Evolutionary conservation across 2,888 invertebrate genomes (phyloP).

Genomic region (Gari tellinella): DNA sequence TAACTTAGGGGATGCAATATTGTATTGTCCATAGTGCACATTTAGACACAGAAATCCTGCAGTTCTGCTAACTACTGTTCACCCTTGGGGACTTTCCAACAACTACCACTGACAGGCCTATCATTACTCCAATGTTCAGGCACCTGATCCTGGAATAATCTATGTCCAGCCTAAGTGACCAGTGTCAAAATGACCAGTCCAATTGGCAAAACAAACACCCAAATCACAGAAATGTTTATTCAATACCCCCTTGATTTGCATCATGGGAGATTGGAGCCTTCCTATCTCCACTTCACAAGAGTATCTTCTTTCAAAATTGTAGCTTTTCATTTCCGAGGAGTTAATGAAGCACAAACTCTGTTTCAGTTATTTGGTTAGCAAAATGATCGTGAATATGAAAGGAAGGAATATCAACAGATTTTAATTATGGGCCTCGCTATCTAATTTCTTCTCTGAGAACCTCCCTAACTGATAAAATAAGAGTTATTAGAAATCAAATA

Average conservation of each 20-base stretch:
- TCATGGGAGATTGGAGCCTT: conserved; percentile 45
- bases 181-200: conserved; percentile 58
- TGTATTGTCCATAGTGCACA: conserved; percentile 3
- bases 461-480: conserved; percentile 3
- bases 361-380: conserved; percentile 57
- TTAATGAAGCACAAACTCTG: conserved; percentile 59
- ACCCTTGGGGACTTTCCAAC: conserved; percentile 35
- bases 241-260: conserved; percentile 43
- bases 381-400: conserved; percentile 56
- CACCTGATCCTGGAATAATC: conserved; percentile 39
- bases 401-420: conserved; percentile 54
- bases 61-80: conserved; percentile 3
- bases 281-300: conserved; percentile 57
- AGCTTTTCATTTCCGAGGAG: conserved; percentile 60
- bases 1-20: no score
- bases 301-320: conserved; percentile 62
- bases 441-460: conserved; percentile 43
- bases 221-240: conserved; percentile 49
- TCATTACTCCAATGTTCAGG: conserved; percentile 34
- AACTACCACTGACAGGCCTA: conserved; percentile 35
- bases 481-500: conserved; percentile 34
- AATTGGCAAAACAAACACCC: conserved; percentile 61
- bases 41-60: no score
- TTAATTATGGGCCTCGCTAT: conserved; percentile 55
- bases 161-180: conserved; percentile 46